A percentile compares a stretch with the other conserved stretches of the same genome.
These are phyloP conservation scores for Microplitis mediator DNA, from an alignment of 1,140 invertebrate genomes.

Conservation along the genomic window DNA sequence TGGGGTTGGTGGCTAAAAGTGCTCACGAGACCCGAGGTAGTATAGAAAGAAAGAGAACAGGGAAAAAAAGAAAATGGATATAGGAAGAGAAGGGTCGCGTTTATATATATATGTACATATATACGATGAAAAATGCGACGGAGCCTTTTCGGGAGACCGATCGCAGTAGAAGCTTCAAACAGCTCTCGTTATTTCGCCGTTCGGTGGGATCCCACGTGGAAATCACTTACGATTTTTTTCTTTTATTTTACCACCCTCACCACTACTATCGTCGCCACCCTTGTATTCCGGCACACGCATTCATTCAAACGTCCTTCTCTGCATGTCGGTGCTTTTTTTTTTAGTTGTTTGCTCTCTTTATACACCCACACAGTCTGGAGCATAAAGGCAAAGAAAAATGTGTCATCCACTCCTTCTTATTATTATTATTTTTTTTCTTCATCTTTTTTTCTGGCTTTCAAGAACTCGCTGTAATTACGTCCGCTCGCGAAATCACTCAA, in stretches of 20 bases:
- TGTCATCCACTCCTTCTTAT: slow-evolving; percentile 9
- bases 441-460: not conserved
- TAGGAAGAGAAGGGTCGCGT: not conserved
- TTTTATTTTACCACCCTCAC: not conserved
- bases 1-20: not conserved
- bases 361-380: not conserved
- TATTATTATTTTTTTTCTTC: not conserved
- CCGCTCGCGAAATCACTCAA: not conserved
- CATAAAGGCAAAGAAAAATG: slow-evolving; percentile 7
- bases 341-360: not conserved
- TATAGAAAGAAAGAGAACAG: not conserved
- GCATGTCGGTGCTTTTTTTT: not conserved
- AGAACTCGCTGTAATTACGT: slow-evolving; percentile 6
- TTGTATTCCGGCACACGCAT: not conserved
- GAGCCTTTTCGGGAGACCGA: not conserved
- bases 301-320: slow-evolving; percentile 17
- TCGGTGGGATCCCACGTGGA: slow-evolving; percentile 19
- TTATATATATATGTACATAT: not conserved
- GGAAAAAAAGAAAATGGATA: not conserved
- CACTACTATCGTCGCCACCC: not conserved
- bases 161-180: not conserved
- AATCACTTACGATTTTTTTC: slow-evolving; percentile 17
- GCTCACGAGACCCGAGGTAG: no score
- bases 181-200: slow-evolving; percentile 20
- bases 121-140: not conserved